Percentiles rank a stretch among this genome's conserved stretches.
phyloP scores from a whole-genome alignment of 2,888 invertebrate genomes.

The Encarsia formosa region DNA sequence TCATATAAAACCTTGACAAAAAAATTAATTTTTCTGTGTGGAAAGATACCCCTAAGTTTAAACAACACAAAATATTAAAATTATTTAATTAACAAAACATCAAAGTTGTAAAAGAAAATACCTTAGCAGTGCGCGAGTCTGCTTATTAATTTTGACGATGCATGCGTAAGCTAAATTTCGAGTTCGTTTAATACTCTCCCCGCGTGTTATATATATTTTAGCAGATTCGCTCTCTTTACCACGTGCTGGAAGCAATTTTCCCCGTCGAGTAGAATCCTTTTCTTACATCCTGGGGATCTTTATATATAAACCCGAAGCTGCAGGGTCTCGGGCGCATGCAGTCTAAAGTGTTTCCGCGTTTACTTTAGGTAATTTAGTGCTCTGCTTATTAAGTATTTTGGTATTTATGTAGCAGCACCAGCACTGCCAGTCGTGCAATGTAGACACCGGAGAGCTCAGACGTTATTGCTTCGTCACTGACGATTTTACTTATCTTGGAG shows the following conservation, averaged over 20 bases:
- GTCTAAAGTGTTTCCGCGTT: constrained; percentile 27
- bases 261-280: not conserved
- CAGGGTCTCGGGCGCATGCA: not conserved
- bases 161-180: too few relatives aligned
- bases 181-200: too few relatives aligned
- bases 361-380: constrained; percentile 27
- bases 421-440: not conserved
- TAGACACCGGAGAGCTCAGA: not conserved
- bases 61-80: too few relatives aligned
- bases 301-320: not conserved
- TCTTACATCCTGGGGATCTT: constrained; percentile 3
- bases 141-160: too few relatives aligned
- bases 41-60: too few relatives aligned
- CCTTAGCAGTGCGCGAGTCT: too few relatives aligned
- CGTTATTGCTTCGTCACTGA: constrained; percentile 26
- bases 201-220: too few relatives aligned
- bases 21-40: too few relatives aligned
- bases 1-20: too few relatives aligned
- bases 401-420: constrained; percentile 24
- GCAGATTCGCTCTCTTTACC: too few relatives aligned
- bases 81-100: too few relatives aligned
- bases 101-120: too few relatives aligned
- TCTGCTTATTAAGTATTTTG: constrained; percentile 27
- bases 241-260: constrained; percentile 30
- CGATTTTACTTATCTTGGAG: constrained; percentile 11